phyloP scores from a whole-genome alignment of 2,888 invertebrate species.

The Diploptera punctata region DNA sequence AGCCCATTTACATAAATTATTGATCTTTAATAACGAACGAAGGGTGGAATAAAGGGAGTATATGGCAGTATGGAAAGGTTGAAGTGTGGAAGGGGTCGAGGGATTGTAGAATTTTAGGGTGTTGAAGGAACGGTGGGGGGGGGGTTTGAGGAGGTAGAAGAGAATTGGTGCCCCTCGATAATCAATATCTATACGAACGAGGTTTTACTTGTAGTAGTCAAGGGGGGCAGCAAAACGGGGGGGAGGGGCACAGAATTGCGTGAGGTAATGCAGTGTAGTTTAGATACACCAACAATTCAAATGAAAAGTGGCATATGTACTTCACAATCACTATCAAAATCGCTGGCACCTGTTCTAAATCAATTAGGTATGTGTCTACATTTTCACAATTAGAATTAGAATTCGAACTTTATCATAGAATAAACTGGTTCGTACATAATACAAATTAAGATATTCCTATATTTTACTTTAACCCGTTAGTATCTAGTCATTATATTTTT shows the following conservation, averaged over 20 bases:
- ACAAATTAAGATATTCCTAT: no score
- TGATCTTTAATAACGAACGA: conserved; percentile 44
- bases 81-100: conserved; percentile 20
- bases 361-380: no score
- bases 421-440: no score
- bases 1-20: conserved; percentile 45
- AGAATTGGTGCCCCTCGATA: conserved; percentile 35
- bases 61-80: conserved; percentile 26
- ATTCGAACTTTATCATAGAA: no score
- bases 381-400: no score
- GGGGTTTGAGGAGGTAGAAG: conserved; percentile 17
- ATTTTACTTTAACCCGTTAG: no score
- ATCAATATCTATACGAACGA: conserved; percentile 35
- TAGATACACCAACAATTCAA: conserved; percentile 20
- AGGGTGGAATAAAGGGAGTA: conserved; percentile 40
- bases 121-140: conserved; percentile 3
- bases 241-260: conserved; percentile 4
- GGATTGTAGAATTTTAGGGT: neutral
- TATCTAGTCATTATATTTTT: no score
- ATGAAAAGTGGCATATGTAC: conserved; percentile 13
- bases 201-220: conserved; percentile 30
- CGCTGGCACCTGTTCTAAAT: no score
- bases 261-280: conserved; percentile 28
- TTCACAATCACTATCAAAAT: no score
- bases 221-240: neutral